A percentile compares a stretch with the other conserved stretches of the same genome.
Evolutionary conservation across 2,797 vertebrate species (phyloP).

Genomic region (Petrocephalus schoutedeni): DNA sequence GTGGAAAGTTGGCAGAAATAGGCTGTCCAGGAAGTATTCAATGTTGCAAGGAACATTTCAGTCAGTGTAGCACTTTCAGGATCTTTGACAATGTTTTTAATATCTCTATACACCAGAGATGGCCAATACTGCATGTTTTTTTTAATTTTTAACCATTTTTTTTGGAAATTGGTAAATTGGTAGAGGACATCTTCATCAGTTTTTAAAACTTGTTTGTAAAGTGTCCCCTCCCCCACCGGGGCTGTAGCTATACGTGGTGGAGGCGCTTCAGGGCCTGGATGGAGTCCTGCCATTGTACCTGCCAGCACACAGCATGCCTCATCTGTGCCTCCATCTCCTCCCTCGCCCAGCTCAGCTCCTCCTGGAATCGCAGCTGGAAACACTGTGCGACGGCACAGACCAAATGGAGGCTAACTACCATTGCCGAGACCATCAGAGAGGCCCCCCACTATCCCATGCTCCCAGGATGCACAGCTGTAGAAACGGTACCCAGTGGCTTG

Average conservation of each 20-base stretch:
- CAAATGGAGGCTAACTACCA: slow-evolving; percentile 19
- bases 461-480: too few species aligned
- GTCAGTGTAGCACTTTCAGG: background rate
- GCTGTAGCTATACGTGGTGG: slow-evolving; percentile 27
- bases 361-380: slow-evolving; percentile 47
- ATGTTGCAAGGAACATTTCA: background rate
- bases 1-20: background rate
- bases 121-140: background rate
- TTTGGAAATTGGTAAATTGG: background rate
- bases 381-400: slow-evolving; percentile 46
- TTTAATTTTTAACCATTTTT: background rate
- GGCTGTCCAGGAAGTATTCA: background rate
- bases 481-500: background rate
- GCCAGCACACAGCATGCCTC: slow-evolving; percentile 44
- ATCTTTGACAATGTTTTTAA: background rate
- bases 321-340: slow-evolving; percentile 49
- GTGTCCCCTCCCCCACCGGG: background rate
- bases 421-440: too few species aligned
- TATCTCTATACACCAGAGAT: background rate
- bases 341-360: slow-evolving; percentile 42
- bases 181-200: background rate
- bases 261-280: slow-evolving; percentile 48
- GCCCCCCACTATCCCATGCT: background rate
- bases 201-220: background rate
- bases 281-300: slow-evolving; percentile 54